A percentile compares a stretch with the other conserved stretches of the same genome.
Conservation (phyloP, 2,113 vertebrate species). For the Tupaia tana region DNA sequence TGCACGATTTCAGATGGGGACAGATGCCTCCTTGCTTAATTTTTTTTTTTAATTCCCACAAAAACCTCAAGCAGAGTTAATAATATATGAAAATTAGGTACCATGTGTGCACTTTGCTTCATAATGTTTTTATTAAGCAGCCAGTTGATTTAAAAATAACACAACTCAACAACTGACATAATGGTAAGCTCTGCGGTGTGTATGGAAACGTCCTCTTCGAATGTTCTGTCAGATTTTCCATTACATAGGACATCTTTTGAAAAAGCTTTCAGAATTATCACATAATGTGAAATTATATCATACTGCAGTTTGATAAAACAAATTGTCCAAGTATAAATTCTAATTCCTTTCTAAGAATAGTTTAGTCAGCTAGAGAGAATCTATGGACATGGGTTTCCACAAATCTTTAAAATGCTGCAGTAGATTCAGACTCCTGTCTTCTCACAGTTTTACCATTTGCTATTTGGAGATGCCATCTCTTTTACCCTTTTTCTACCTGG, state of each 20-base stretch:
- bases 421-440: neutral
- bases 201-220: constrained; percentile 9
- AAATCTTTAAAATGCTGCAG: neutral
- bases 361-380: neutral
- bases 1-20: constrained; percentile 65
- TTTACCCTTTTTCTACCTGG: neutral
- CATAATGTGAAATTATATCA: neutral
- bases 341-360: neutral
- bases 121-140: constrained; percentile 72
- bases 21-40: constrained; percentile 63
- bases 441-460: neutral
- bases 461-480: neutral
- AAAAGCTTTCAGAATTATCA: constrained; percentile 41
- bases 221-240: constrained; percentile 43
- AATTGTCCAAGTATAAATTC: neutral
- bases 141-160: constrained; percentile 61
- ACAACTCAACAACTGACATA: constrained; percentile 6
- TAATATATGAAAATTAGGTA: constrained; percentile 80
- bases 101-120: constrained; percentile 63
- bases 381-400: neutral
- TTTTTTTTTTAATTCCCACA: constrained; percentile 59
- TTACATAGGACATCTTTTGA: neutral
- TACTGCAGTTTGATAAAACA: constrained; percentile 17
- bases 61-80: constrained; percentile 77
- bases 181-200: neutral